A percentile compares a stretch with the other conserved stretches of the same genome.
phyloP scores from a whole-genome alignment of 2,888 invertebrate genomes.

The Chalcis sispes region DNA sequence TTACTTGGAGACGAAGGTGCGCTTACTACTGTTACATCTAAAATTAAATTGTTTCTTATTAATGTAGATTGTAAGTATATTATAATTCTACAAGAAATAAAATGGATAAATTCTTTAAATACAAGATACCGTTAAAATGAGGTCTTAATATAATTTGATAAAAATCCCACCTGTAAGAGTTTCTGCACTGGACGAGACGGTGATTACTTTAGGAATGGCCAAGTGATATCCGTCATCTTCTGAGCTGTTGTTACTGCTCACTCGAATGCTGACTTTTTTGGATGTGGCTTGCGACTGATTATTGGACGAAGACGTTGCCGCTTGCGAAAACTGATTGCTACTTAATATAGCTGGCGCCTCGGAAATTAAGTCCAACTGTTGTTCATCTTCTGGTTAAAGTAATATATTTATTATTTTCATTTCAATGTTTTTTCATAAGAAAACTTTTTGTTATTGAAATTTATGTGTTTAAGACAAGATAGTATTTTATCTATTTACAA shows the following conservation, averaged over 20 bases:
- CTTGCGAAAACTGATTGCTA: slow-evolving; percentile 61
- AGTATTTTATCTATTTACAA: too few relatives aligned
- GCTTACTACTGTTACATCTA: slow-evolving; percentile 77
- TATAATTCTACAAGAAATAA: too few relatives aligned
- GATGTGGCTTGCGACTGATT: slow-evolving; percentile 63
- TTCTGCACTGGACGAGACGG: slow-evolving; percentile 86
- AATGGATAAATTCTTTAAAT: not conserved
- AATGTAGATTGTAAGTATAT: slow-evolving; percentile 1
- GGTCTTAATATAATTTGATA: not conserved
- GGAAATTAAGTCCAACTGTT: slow-evolving; percentile 70
- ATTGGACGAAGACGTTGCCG: slow-evolving; percentile 31
- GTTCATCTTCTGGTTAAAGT: slow-evolving; percentile 79
- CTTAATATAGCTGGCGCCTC: slow-evolving; percentile 71
- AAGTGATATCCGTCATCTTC: slow-evolving; percentile 82
- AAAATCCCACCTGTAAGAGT: slow-evolving; percentile 85
- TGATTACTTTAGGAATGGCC: slow-evolving; percentile 85
- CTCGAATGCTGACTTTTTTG: slow-evolving; percentile 76
- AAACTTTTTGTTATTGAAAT: too few relatives aligned
- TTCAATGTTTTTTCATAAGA: too few relatives aligned
- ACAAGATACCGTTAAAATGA: not conserved
- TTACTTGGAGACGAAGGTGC: slow-evolving; percentile 86
- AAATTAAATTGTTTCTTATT: not conserved
- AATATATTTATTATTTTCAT: too few relatives aligned
- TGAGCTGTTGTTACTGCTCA: slow-evolving; percentile 68
- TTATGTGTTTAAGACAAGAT: too few relatives aligned